A percentile compares a stretch with the other conserved stretches of the same genome.
These are phyloP conservation scores for Aradophagus sp. DNA, from an alignment of 1,140 invertebrate genomes.

Conservation along the genomic window DNA sequence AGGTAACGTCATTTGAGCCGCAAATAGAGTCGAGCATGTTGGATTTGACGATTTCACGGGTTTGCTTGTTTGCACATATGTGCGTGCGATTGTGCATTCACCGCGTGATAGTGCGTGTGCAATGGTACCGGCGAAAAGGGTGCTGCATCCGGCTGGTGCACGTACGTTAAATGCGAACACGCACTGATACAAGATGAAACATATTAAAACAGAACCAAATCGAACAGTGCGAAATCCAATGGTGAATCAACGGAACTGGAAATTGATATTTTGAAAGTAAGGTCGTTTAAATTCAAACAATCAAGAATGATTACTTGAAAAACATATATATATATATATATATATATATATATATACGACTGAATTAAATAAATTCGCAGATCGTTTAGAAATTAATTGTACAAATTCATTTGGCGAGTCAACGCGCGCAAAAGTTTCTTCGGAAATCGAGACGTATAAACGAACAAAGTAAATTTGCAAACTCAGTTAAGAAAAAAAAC, in stretches of 20 bases:
- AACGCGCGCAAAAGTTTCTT: no score
- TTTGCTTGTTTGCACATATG: conserved; percentile 10
- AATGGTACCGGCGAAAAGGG: conserved; percentile 13
- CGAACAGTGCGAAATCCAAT: conserved; percentile 5
- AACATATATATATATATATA: no score
- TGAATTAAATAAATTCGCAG: no score
- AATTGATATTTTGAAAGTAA: neutral
- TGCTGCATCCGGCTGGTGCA: conserved; percentile 21
- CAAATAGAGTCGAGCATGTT: conserved; percentile 25
- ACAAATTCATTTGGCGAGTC: no score
- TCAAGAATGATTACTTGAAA: neutral
- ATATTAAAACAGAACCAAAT: conserved; percentile 21
- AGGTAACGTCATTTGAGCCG: conserved; percentile 8
- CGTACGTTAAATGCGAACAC: conserved; percentile 13
- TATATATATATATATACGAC: no score
- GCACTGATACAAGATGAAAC: conserved; percentile 1
- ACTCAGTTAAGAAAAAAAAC: no score
- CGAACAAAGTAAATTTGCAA: no score
- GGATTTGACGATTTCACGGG: conserved; percentile 16
- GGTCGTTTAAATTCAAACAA: neutral
- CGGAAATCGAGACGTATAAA: no score
- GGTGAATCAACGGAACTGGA: conserved; percentile 2
- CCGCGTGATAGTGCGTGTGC: conserved; percentile 6
- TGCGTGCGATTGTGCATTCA: conserved; percentile 1
- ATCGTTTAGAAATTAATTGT: no score